Evolutionary conservation across 2,113 vertebrate species (phyloP).

Genomic region (Istiophorus platypterus): DNA sequence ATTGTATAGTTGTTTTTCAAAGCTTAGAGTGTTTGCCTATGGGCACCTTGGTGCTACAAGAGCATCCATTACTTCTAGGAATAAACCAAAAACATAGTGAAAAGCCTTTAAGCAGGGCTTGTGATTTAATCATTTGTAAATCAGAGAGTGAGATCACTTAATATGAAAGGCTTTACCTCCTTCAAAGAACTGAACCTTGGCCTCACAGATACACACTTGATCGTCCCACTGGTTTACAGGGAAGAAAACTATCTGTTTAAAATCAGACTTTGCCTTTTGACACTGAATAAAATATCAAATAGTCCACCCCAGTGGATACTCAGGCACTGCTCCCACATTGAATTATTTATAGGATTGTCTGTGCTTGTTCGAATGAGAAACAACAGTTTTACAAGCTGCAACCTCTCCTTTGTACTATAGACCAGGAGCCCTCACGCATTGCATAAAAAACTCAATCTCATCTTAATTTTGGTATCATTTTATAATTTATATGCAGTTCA

Average conservation of each 20-base stretch:
- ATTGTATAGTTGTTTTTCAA: conserved; percentile 11
- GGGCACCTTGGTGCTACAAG: conserved; percentile 19
- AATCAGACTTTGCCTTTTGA: conserved; percentile 83
- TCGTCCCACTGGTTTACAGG: conserved; percentile 49
- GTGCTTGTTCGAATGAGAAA: conserved; percentile 72
- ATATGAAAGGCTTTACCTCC: conserved; percentile 65
- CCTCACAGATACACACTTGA: conserved; percentile 48
- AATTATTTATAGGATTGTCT: conserved; percentile 84
- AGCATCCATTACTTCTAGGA: conserved; percentile 14
- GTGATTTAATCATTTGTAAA: conserved; percentile 66
- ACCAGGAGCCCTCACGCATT: conserved; percentile 3
- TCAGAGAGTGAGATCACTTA: conserved; percentile 60
- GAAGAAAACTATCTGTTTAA: conserved; percentile 57
- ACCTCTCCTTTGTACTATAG: conserved; percentile 19
- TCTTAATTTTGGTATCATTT: conserved; percentile 16
- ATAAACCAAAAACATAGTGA: conserved; percentile 6
- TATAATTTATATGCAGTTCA: not conserved
- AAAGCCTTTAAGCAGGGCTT: conserved; percentile 31
- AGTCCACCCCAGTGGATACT: conserved; percentile 66
- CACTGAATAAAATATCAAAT: conserved; percentile 83
- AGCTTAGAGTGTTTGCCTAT: not conserved
- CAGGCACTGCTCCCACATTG: conserved; percentile 63
- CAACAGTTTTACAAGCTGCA: conserved; percentile 61
- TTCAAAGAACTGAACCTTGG: conserved; percentile 68
- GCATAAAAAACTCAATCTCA: conserved; percentile 12